phyloP scores from a whole-genome alignment of 2,797 vertebrate genomes.

The Pseudopleuronectes americanus region DNA sequence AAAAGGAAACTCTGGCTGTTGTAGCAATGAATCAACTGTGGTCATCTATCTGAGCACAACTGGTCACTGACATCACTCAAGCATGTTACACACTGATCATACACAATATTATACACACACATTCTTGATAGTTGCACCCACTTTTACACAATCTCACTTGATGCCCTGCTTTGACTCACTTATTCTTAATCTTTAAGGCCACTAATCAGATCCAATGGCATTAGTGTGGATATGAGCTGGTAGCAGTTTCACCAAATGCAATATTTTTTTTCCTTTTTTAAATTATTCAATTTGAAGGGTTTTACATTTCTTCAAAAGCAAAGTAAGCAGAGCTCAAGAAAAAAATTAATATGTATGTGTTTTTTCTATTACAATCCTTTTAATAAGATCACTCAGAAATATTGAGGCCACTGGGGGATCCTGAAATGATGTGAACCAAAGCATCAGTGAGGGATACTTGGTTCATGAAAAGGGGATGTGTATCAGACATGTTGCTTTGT shows the following conservation, averaged over 20 bases:
- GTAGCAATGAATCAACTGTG: not conserved
- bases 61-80: not conserved
- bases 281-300: not conserved
- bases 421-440: not conserved
- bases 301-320: not conserved
- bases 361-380: not conserved
- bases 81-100: not conserved
- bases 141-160: not conserved
- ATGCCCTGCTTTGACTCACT: not conserved
- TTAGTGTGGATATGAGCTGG: not conserved
- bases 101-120: too few species aligned
- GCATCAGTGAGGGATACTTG: constrained; percentile 3
- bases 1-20: not conserved
- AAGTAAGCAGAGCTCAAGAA: not conserved
- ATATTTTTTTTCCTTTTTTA: not conserved
- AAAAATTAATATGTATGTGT: too few species aligned
- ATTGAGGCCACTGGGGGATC: not conserved
- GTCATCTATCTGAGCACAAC: not conserved
- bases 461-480: constrained; percentile 18
- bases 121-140: not conserved
- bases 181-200: not conserved
- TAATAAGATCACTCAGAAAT: not conserved
- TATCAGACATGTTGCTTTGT: not conserved
- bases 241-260: not conserved
- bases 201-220: not conserved